Evolutionary conservation across 2,888 invertebrate species (phyloP), one percentile per base, ranked within the genome.

Genomic region (Heliothis peltigera): DNA sequence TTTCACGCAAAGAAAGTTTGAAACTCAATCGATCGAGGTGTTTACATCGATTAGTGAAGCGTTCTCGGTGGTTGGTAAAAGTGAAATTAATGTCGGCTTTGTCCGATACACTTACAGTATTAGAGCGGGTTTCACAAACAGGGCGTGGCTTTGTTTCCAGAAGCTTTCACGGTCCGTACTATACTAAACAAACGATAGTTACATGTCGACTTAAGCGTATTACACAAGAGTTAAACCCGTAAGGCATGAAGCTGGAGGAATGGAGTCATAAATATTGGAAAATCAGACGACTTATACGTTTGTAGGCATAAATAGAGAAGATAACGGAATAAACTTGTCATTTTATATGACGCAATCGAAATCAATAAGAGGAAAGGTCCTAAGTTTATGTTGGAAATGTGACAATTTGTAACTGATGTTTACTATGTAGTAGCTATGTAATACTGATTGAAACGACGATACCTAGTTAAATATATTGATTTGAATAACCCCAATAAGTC

Each of bases 1-100:
- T 87, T 86, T 85, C 85, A 78, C 80, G 79, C 63, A 73, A 87
- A 86, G 91, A 92, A 91, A 91, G 91, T 87, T 75, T 64, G 87
- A 87, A 90, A 89, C 89, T 88, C 84, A 86, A 91, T 89, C 87
- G 85, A 82, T 83, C 80, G 81, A 79, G 77, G 84, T 87, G 84
- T 86, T 89, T 89, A 89, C 76, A 83, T 70, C 83, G 91, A 89
- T 90, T 90, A 91, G 81, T 87, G 89, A 91, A 89, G 91, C 92
- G 87, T 86, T 82, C 75, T 83, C 74, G 63, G 84, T 78, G 84
- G 87, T 84, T 73, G 79, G 90, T 85, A 92, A 93, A 92, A 92
- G 92, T 91, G 91, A 92, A 91, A 86, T 84, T 82, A 81, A 86
- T 85, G 84, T 76, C 77, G 79, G 81, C 75, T 87, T 86, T 87